Conservation (phyloP, 1,140 invertebrate genomes). For the Polypedilum vanderplanki region DNA sequence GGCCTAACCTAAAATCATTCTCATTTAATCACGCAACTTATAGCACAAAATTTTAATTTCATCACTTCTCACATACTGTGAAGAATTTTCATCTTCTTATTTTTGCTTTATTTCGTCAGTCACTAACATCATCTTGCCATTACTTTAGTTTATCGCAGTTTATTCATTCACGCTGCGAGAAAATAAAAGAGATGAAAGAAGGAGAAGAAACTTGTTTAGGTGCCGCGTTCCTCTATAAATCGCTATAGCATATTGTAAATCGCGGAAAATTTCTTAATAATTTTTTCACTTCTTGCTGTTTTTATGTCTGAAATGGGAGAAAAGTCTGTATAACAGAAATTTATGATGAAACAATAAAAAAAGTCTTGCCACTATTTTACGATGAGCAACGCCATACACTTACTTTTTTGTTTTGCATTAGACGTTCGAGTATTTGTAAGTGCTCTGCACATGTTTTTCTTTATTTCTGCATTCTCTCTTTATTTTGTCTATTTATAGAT, state of each 20-base stretch:
- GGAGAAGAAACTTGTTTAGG: background rate
- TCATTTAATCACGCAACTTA: too few species aligned
- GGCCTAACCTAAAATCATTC: too few species aligned
- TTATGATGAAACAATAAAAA: background rate
- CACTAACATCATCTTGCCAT: too few species aligned
- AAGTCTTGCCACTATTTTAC: background rate
- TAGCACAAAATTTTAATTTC: too few species aligned
- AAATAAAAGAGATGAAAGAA: background rate
- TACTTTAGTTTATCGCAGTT: background rate
- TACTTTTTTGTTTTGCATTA: background rate
- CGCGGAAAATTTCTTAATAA: slow-evolving; percentile 5
- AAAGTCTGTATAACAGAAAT: background rate
- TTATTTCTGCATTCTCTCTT: too few species aligned
- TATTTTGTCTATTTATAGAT: too few species aligned
- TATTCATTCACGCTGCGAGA: background rate
- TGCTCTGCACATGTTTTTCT: too few species aligned
- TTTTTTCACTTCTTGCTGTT: background rate
- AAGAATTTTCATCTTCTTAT: too few species aligned
- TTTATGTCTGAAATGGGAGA: background rate
- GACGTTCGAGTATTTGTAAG: background rate
- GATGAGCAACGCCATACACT: background rate
- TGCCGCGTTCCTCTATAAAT: background rate
- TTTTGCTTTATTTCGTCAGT: too few species aligned
- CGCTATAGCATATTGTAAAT: background rate
- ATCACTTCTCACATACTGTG: too few species aligned